Conservation (phyloP, 2,888 invertebrate species). For the Ligdia adustata region DNA sequence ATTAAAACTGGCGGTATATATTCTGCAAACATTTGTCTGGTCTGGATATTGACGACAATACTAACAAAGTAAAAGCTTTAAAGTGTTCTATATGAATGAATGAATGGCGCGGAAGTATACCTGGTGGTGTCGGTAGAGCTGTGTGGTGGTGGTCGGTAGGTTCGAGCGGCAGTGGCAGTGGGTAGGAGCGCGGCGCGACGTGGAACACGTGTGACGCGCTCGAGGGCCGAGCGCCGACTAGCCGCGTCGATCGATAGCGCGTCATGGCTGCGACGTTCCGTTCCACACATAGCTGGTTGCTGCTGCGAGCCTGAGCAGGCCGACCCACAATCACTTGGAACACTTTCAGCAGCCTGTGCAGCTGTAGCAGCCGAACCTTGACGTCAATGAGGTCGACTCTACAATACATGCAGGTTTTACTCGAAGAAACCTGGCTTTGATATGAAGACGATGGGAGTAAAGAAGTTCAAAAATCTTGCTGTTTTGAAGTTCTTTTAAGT, state of each 20-base stretch:
- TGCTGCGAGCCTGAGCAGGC: neutral
- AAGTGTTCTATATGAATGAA: too few relatives aligned
- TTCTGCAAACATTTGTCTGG: slow-evolving; percentile 32
- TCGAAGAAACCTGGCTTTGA: too few relatives aligned
- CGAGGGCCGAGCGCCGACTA: slow-evolving; percentile 74
- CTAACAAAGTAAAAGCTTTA: too few relatives aligned
- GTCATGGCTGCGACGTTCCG: slow-evolving; percentile 74
- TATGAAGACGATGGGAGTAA: too few relatives aligned
- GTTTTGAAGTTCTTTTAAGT: too few relatives aligned
- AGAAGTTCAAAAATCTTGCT: too few relatives aligned
- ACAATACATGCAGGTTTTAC: too few relatives aligned
- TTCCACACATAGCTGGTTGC: slow-evolving; percentile 46
- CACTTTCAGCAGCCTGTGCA: too few relatives aligned
- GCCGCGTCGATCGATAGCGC: slow-evolving; percentile 75
- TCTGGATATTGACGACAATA: slow-evolving; percentile 1
- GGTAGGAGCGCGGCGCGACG: slow-evolving; percentile 37
- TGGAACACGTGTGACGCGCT: slow-evolving; percentile 64
- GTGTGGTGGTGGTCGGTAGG: slow-evolving; percentile 9
- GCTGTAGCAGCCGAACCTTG: too few relatives aligned
- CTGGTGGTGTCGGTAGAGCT: slow-evolving; percentile 21
- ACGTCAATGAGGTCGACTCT: too few relatives aligned
- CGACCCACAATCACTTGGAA: neutral
- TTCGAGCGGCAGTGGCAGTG: slow-evolving; percentile 6
- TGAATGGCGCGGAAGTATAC: too few relatives aligned
- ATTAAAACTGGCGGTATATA: slow-evolving; percentile 20